Evolutionary conservation across 2,797 vertebrate species (phyloP).

Genomic region (Enteromius unitaeniatus): DNA sequence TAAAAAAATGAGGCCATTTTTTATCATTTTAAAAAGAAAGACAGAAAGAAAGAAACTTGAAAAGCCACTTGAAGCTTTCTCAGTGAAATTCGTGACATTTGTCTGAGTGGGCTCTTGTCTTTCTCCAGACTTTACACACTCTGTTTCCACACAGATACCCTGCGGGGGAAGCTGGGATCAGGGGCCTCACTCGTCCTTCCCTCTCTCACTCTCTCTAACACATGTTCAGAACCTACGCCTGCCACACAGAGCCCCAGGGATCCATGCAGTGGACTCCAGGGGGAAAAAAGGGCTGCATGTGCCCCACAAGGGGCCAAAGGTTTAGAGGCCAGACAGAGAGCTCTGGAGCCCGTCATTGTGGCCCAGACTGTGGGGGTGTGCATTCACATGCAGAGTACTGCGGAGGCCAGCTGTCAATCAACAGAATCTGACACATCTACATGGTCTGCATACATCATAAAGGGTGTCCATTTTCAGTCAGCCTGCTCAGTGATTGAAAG

Average conservation of each 20-base stretch:
- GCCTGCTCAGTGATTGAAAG: not conserved
- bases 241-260: conserved; percentile 36
- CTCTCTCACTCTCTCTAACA: conserved; percentile 32
- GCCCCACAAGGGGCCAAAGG: conserved; percentile 33
- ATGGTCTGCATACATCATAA: conserved; percentile 3
- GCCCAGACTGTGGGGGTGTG: conserved; percentile 46
- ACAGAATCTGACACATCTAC: conserved; percentile 21
- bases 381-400: conserved; percentile 46
- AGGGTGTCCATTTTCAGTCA: conserved; percentile 2
- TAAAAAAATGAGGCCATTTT: not conserved
- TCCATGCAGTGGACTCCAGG: conserved; percentile 33
- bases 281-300: conserved; percentile 49
- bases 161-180: conserved; percentile 42
- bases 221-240: conserved; percentile 47
- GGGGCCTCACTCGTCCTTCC: conserved; percentile 37
- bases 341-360: conserved; percentile 39
- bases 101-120: conserved; percentile 50
- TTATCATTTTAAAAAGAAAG: conserved; percentile 9
- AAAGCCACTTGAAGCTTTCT: conserved; percentile 6
- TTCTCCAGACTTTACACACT: conserved; percentile 39
- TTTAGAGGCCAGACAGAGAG: conserved; percentile 49
- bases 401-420: conserved; percentile 52
- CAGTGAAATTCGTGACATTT: conserved; percentile 41
- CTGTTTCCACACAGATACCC: conserved; percentile 46
- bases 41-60: conserved; percentile 7